A percentile compares a stretch with the other conserved stretches of the same genome.
phyloP scores from a whole-genome alignment of 2,113 vertebrate genomes.

The Pimephales promelas region DNA sequence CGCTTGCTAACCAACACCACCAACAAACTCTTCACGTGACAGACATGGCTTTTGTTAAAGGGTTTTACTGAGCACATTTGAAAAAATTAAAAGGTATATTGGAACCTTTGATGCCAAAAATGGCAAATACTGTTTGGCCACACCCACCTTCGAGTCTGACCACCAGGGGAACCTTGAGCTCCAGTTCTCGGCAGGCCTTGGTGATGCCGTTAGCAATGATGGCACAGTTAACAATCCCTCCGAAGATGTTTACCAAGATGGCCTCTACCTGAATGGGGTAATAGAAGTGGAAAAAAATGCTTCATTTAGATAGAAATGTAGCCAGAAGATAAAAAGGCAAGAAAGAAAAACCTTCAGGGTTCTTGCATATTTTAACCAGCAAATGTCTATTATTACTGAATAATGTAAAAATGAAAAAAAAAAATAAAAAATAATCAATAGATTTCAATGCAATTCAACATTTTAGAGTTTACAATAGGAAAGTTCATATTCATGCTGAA shows the following conservation, averaged over 20 bases:
- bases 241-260: conserved; percentile 97
- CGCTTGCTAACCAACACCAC: conserved; percentile 47
- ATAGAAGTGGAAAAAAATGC: not conserved
- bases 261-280: conserved; percentile 86
- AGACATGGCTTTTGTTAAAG: conserved; percentile 60
- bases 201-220: conserved; percentile 98
- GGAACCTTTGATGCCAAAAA: not conserved
- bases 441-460: not conserved
- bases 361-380: not conserved
- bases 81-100: not conserved
- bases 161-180: conserved; percentile 93
- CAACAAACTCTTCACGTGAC: not conserved
- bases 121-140: not conserved
- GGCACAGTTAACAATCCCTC: conserved; percentile 97
- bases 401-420: no score
- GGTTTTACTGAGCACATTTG: conserved; percentile 21
- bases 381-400: no score
- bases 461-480: not conserved
- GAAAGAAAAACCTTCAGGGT: not conserved
- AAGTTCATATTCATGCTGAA: not conserved
- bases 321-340: not conserved
- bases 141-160: conserved; percentile 93
- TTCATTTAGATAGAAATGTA: not conserved
- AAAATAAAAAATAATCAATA: no score
- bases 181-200: conserved; percentile 91